Evolutionary conservation across 2,797 vertebrate genomes (phyloP), one percentile per base, ranked within the genome.

Genomic region (Gymnopithys bicolor): DNA sequence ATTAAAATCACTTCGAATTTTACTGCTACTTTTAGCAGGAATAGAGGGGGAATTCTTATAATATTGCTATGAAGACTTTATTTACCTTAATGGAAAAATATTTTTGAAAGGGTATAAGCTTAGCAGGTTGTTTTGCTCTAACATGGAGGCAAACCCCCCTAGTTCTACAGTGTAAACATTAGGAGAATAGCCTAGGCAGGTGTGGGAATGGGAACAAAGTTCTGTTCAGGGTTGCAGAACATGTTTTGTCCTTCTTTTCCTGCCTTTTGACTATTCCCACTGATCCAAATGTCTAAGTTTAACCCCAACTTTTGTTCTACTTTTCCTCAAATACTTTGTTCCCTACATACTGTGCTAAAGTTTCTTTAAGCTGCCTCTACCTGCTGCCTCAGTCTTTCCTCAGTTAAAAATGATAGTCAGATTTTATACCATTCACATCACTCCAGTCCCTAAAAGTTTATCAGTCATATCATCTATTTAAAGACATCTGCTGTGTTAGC

Each of bases 1-100:
- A 62, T 67, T 90, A 84, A 87, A 94, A 90, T 23, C 21, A 27
- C 45, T 92, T 76, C 4, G 11, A 88, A 84, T 91, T 79, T 95
- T 90, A 62, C 35, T 87, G 22, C 37, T 90, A 5, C 41, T 63
- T 89, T 82, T 33, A 91, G 17, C 24, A 55, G 51, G 39, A 84
- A 24, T 53, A 77, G 27, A 81, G 66, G 27, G 23, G 30, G 8
- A 83, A 7, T 10, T 11, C 3, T 52, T 86, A 14, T 66, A 24
- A 12, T 62, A 51, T 15, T 75, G 13, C 13, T 76, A 11, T 51
- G 24, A 76, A 73, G 24, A 52, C 7, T 82, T 71, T 51, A 6
- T 75, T 91, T 71, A 51, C 6, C 3, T 5, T 23, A 82, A 67
- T 25, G 48, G 32, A 62, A 84, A 64, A 81, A 63, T 60, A 35